Base-by-base conservation (phyloP, 1,140 invertebrate genomes). In the Drosophila yakuba region DNA sequence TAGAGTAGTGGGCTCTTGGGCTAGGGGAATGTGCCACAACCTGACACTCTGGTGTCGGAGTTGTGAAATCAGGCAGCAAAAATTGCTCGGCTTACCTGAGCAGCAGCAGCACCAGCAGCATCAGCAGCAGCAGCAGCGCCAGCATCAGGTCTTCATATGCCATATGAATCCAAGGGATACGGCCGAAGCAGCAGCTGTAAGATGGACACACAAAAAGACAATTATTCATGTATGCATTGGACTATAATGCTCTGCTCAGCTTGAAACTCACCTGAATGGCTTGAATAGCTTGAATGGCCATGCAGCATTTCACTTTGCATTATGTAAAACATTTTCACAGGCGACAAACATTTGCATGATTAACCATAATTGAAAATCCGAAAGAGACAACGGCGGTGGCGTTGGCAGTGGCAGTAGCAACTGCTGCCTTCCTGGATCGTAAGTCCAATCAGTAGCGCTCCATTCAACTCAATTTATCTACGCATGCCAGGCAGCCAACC, bases 331-430 rank as follows among this genome's bases (percentile, higher is more conserved):
- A 89, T 89, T 88, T 83, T 79, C 84, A 67, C 67, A 86, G 83
- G 83, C 83, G 83, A 88, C 83, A 86, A 86, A 88, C 84, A 86
- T 86, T 86, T 86, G 84, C 83, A 86, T 86, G 83, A 86, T 86
- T 86, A 89, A 86, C 84, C 83, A 89, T 86, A 89, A 86, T 86
- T 86, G 84, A 86, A 86, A 86, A 88, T 83, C 63, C 72, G 66
- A 78, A 82, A 88, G 78, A 67, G 63, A 38, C 32, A 32, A 32
- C 56, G 32, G 32, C 32, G 28, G 48, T 4, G 36, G 41, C 6
- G 10, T 20, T 23, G 32, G 15, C 32, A n/a, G 48, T 4, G 36
- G 41, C 6, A 12, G 36, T 20, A 17, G 48, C 14, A 14, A 11
- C 20, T 8, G n/a, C 15, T 17, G 20, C 28, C 39, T 51, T 35